Evolutionary conservation across 1,140 invertebrate species (phyloP), one percentile per base, ranked within the genome.

Genomic region (Dendroctonus valens): DNA sequence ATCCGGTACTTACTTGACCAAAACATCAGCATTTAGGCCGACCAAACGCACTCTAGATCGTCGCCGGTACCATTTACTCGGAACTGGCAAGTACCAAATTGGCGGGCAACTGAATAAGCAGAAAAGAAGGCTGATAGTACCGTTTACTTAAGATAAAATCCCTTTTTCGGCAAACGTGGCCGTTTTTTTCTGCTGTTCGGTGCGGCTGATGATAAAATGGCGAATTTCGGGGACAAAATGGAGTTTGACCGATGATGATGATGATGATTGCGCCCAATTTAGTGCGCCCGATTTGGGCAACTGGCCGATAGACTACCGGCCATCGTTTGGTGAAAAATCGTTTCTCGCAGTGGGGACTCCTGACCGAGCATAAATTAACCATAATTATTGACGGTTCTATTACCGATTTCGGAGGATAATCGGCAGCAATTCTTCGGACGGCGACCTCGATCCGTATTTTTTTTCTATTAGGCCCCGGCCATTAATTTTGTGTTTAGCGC

Each of bases 371-470:
- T 58, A 58, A 58, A 58, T 58, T 58, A 58, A 58, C 42, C 40
- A 38, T 58, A 58, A 58, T 58, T 58, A 58, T 58, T 58, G 55
- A 58, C 55, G 46, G 55, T 58, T 58, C 55, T 58, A 58, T 58
- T 58, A 58, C 41, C 41, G 55, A 58, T 44, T 58, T 15, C 14
- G 15, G 46, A 44, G 46, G 46, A 38, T 58, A 58, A 58, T 58
- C 55, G 55, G 41, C 55, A 7, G 55, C 26, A 41, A 48, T n/a
- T 7, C 46, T 26, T 26, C 26, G 26, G 26, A 26, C 3, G 26
- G 26, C 26, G 26, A 26, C 26, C 26, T 26, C 26, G 26, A 26
- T 26, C 26, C 26, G 26, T 26, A 26, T 26, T 26, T 26, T 26
- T n/a, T 26, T 26, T 26, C 26, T 26, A 26, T 26, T 26, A 26